Percentiles rank a stretch among this genome's conserved stretches.
Conservation (phyloP, 2,113 vertebrate species). For the Sturnus vulgaris region DNA sequence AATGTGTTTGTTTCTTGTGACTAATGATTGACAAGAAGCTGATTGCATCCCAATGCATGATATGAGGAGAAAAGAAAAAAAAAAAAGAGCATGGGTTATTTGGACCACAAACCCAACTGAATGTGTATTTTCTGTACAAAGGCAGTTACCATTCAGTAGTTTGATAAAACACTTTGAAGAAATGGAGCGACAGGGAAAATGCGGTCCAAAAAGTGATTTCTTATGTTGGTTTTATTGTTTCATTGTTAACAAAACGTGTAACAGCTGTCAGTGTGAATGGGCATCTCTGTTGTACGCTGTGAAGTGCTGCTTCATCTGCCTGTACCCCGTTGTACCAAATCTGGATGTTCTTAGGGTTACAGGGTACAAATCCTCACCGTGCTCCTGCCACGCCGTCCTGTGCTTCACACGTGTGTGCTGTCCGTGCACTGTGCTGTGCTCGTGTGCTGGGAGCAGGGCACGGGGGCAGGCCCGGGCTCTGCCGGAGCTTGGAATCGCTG, state of each 20-base stretch:
- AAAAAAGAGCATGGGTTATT: conserved; percentile 49
- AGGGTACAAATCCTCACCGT: not conserved
- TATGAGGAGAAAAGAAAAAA: not conserved
- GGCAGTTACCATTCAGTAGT: not conserved
- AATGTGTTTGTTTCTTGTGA: conserved; percentile 45
- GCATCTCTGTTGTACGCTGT: not conserved
- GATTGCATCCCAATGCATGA: conserved; percentile 62
- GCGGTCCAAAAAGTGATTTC: not conserved
- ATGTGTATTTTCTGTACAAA: not conserved
- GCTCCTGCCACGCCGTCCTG: not conserved
- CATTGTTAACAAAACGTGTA: not conserved
- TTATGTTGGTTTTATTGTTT: not conserved
- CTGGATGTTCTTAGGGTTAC: not conserved
- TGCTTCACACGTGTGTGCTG: not conserved
- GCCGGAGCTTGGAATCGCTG: not conserved
- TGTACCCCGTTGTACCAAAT: conserved; percentile 20
- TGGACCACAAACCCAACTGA: conserved; percentile 4
- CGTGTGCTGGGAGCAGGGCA: fast-evolving
- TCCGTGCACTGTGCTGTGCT: not conserved
- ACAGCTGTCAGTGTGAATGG: not conserved
- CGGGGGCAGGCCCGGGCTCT: not conserved
- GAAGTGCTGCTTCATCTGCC: conserved; percentile 22
- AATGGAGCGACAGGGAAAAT: not conserved
- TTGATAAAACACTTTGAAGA: not conserved
- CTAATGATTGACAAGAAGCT: conserved; percentile 41